phyloP scores from a whole-genome alignment of 2,888 invertebrate genomes.

The Drosophila formosana region DNA sequence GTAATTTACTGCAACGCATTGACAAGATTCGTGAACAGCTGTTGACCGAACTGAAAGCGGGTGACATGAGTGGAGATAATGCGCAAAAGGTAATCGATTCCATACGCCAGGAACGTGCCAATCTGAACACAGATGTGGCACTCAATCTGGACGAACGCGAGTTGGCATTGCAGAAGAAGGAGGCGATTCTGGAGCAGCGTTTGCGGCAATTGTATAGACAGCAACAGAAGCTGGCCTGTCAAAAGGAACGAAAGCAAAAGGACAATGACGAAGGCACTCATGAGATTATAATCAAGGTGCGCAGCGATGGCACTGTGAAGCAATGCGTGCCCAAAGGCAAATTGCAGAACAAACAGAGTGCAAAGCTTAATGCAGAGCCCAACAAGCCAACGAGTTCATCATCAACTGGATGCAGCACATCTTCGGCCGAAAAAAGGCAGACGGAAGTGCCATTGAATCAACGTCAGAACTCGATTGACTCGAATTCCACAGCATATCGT shows the following conservation, averaged over 20 bases:
- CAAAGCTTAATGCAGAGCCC: conserved; percentile 2
- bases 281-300: conserved; percentile 82
- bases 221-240: conserved; percentile 23
- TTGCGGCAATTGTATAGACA: conserved; percentile 53
- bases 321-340: conserved; percentile 44
- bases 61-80: conserved; percentile 52
- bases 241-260: conserved; percentile 10
- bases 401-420: background rate
- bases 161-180: conserved; percentile 77
- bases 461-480: conserved; percentile 73
- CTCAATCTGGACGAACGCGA: conserved; percentile 63
- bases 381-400: conserved; percentile 10
- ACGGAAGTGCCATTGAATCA: background rate
- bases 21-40: conserved; percentile 78
- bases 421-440: background rate
- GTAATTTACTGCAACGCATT: conserved; percentile 75
- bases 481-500: conserved; percentile 80
- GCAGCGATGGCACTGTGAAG: conserved; percentile 62
- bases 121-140: conserved; percentile 62
- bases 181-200: conserved; percentile 68
- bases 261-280: conserved; percentile 54
- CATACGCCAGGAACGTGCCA: conserved; percentile 78
- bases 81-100: conserved; percentile 71
- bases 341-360: conserved; percentile 19
- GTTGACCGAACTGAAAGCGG: conserved; percentile 73